Conservation (phyloP, 1,140 invertebrate genomes). For the Drosophila sproati region DNA sequence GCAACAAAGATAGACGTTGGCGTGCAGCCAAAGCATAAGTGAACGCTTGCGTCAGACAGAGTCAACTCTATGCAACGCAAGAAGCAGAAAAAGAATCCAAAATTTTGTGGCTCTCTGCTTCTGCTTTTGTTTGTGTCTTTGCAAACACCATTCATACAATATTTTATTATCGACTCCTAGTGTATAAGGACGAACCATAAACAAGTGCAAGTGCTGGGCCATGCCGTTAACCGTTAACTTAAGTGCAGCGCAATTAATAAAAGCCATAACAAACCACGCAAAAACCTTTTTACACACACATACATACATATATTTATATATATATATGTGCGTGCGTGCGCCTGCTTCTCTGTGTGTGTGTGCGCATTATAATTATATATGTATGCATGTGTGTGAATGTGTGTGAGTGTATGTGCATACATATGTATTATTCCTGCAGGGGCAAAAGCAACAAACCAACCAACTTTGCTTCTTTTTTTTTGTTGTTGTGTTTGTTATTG, state of each 20-base stretch:
- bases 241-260: constrained; percentile 25
- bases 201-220: constrained; percentile 16
- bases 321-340: constrained; percentile 44
- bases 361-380: constrained; percentile 50
- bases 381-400: constrained; percentile 17
- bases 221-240: constrained; percentile 1
- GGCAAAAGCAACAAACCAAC: constrained; percentile 53
- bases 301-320: neutral
- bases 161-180: constrained; percentile 32
- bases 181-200: constrained; percentile 29
- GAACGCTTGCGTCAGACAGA: constrained; percentile 45
- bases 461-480: constrained; percentile 35
- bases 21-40: constrained; percentile 40
- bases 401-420: constrained; percentile 16
- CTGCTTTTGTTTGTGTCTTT: constrained; percentile 62
- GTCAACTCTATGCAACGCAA: constrained; percentile 38
- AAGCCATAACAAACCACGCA: constrained; percentile 43
- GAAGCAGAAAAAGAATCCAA: constrained; percentile 57
- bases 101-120: constrained; percentile 50
- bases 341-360: constrained; percentile 26
- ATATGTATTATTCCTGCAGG: constrained; percentile 53
- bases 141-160: constrained; percentile 43
- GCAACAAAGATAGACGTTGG: constrained; percentile 48
- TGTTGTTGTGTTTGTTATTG: constrained; percentile 48
- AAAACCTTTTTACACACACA: constrained; percentile 5